These are phyloP conservation scores for Pseudomyrmex sp. DNA, from an alignment of 1,140 invertebrate genomes.

Conservation along the genomic window DNA sequence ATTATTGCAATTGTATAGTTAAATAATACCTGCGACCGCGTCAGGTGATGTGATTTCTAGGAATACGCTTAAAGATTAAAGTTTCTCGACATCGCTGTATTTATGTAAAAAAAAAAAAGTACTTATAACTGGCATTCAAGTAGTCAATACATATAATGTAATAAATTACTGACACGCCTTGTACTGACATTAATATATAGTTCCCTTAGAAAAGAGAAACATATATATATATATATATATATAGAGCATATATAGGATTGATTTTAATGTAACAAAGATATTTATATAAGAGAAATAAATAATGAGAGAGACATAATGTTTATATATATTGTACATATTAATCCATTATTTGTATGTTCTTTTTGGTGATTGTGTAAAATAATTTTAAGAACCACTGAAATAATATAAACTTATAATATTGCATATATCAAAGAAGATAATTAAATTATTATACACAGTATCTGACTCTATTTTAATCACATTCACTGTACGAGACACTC, in stretches of 20 bases:
- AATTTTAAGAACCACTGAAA: conserved; percentile 6
- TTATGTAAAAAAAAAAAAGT: conserved; percentile 74
- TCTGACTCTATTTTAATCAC: not conserved
- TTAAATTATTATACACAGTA: conserved; percentile 15
- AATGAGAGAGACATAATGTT: conserved; percentile 46
- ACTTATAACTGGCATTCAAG: conserved; percentile 50
- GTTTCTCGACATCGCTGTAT: conserved; percentile 62
- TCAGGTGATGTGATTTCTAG: not conserved
- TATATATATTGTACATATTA: conserved; percentile 22
- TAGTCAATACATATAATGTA: conserved; percentile 62
- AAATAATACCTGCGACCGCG: not conserved
- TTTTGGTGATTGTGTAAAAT: not conserved
- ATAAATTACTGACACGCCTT: conserved; percentile 61
- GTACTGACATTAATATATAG: conserved; percentile 64
- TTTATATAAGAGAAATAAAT: conserved; percentile 78
- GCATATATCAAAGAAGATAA: not conserved
- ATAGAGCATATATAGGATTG: conserved; percentile 54
- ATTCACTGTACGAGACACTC: not conserved
- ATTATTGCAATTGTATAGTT: conserved; percentile 9
- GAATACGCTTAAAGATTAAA: conserved; percentile 24
- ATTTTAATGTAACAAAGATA: conserved; percentile 74
- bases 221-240: conserved; percentile 19
- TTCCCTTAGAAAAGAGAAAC: conserved; percentile 46
- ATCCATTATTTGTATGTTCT: not conserved
- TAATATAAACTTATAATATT: conserved; percentile 14